Conservation (phyloP, 2,888 invertebrate genomes). For the Allygus modestus region DNA sequence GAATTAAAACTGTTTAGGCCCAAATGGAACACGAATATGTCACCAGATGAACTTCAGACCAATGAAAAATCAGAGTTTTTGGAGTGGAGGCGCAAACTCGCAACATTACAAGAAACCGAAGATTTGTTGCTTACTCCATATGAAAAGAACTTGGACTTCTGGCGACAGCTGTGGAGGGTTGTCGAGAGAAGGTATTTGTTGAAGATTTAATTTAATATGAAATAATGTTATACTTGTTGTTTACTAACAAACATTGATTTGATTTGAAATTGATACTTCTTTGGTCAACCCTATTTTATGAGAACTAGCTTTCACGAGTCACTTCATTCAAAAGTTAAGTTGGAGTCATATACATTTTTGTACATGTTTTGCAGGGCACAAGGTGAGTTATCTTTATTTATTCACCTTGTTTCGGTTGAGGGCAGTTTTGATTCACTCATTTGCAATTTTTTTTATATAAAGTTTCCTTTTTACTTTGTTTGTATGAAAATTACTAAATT, state of each 20-base stretch:
- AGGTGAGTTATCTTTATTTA: too few relatives aligned
- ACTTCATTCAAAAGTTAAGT: too few relatives aligned
- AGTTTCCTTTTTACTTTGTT: too few relatives aligned
- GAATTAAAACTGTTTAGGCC: too few relatives aligned
- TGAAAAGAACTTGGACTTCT: constrained; percentile 98
- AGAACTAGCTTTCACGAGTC: too few relatives aligned
- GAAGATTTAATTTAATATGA: neutral
- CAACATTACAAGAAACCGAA: constrained; percentile 86
- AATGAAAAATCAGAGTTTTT: constrained; percentile 91
- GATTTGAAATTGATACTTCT: constrained; percentile 17
- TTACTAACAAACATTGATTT: neutral
- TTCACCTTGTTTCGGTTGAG: too few relatives aligned
- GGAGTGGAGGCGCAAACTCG: constrained; percentile 92
- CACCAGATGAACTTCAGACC: constrained; percentile 87
- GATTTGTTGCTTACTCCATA: constrained; percentile 93
- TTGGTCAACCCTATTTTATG: too few relatives aligned
- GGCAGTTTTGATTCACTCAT: too few relatives aligned
- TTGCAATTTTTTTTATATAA: too few relatives aligned
- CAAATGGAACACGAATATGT: constrained; percentile 85
- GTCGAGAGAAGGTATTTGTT: constrained; percentile 85
- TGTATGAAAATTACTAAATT: too few relatives aligned
- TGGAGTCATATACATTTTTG: too few relatives aligned
- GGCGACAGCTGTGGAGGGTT: constrained; percentile 99
- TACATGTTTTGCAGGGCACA: too few relatives aligned
- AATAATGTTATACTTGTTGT: neutral